phyloP scores from a whole-genome alignment of 2,888 invertebrate genomes.

The Drepana falcataria region DNA sequence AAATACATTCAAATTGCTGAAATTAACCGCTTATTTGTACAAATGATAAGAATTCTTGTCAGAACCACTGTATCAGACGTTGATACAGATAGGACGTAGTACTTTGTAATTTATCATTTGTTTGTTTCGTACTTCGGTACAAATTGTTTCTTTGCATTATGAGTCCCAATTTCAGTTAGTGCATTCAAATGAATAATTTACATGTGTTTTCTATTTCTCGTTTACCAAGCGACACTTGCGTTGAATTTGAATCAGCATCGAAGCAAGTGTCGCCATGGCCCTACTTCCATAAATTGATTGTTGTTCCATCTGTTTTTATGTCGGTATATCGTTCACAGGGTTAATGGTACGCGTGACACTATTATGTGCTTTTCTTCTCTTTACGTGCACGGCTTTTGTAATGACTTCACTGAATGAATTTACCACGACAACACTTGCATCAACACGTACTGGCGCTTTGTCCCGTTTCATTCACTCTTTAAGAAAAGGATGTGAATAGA shows the following conservation, averaged over 20 bases:
- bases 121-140: too few relatives aligned
- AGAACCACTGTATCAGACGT: too few relatives aligned
- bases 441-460: background rate
- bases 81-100: too few relatives aligned
- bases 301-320: constrained; percentile 11
- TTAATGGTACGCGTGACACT: constrained; percentile 22
- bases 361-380: constrained; percentile 5
- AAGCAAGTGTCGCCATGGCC: constrained; percentile 9
- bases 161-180: too few relatives aligned
- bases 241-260: constrained; percentile 24
- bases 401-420: constrained; percentile 13
- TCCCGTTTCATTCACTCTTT: background rate
- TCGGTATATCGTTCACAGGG: constrained; percentile 26
- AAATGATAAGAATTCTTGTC: too few relatives aligned
- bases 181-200: background rate
- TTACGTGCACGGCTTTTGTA: constrained; percentile 18
- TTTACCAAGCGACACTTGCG: constrained; percentile 7
- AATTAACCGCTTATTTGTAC: too few relatives aligned
- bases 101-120: too few relatives aligned
- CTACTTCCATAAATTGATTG: constrained; percentile 16
- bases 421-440: constrained; percentile 3
- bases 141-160: too few relatives aligned
- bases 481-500: background rate
- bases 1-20: too few relatives aligned
- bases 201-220: background rate